These are phyloP conservation scores for Sebastes goodei DNA, from an alignment of 2,797 vertebrate species.

Conservation along the genomic window DNA sequence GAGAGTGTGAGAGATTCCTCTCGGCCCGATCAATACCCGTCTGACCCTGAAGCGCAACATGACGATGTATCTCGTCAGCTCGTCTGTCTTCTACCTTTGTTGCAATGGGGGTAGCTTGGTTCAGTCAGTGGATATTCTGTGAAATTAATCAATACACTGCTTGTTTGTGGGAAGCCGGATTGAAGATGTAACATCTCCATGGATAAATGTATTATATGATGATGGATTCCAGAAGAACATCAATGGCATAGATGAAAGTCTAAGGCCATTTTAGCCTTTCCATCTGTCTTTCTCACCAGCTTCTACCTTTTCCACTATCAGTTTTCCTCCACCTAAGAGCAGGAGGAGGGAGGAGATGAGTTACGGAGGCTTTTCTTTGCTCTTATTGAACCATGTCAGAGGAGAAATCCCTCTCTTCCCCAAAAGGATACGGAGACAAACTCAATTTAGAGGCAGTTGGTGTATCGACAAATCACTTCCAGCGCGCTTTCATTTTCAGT, in stretches of 20 bases:
- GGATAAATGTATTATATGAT: neutral
- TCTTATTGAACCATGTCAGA: slow-evolving; percentile 42
- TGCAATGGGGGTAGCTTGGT: neutral
- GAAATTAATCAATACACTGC: slow-evolving; percentile 3
- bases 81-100: neutral
- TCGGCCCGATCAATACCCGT: slow-evolving; percentile 8
- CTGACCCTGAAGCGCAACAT: neutral
- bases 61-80: neutral
- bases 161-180: slow-evolving; percentile 7
- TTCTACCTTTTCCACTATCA: neutral
- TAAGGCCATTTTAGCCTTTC: neutral
- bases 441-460: slow-evolving; percentile 51
- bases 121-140: neutral
- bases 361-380: slow-evolving; percentile 27
- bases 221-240: neutral
- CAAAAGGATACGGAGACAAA: slow-evolving; percentile 52
- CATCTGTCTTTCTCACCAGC: neutral
- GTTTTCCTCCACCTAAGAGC: neutral
- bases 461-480: slow-evolving; percentile 51
- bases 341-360: neutral
- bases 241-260: neutral
- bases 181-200: neutral
- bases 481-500: slow-evolving; percentile 23
- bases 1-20: neutral
- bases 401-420: slow-evolving; percentile 34